Percentiles rank a stretch among this genome's conserved stretches.
phyloP scores from a whole-genome alignment of 2,113 vertebrate genomes.

The Toxotes chatareus region DNA sequence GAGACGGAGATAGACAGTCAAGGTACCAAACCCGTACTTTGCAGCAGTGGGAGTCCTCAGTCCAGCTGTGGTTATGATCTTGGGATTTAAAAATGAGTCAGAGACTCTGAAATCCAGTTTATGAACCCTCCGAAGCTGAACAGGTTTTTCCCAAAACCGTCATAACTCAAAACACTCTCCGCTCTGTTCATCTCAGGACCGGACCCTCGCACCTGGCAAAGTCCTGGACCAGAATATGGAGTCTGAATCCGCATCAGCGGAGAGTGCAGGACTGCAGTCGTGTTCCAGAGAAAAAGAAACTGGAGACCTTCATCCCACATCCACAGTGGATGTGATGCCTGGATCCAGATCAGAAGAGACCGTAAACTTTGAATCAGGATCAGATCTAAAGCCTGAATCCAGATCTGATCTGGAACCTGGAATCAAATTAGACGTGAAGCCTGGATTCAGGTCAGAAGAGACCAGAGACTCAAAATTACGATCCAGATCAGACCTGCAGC shows the following conservation, averaged over 20 bases:
- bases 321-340: not conserved
- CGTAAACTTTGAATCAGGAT: not conserved
- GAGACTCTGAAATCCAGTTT: not conserved
- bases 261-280: not conserved
- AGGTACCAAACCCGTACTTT: too few relatives aligned
- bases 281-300: not conserved
- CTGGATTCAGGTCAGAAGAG: too few relatives aligned
- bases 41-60: too few relatives aligned
- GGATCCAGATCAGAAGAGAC: slow-evolving; percentile 62
- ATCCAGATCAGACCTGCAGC: slow-evolving; percentile 7
- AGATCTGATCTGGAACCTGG: slow-evolving; percentile 33
- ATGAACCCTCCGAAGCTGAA: not conserved
- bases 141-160: not conserved
- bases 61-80: too few relatives aligned
- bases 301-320: not conserved
- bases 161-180: not conserved
- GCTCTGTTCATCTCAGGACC: slow-evolving; percentile 78
- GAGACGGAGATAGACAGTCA: too few relatives aligned
- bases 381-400: not conserved
- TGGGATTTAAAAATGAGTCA: not conserved
- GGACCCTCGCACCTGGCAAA: slow-evolving; percentile 76
- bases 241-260: not conserved
- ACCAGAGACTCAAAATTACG: too few relatives aligned
- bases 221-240: slow-evolving; percentile 78
- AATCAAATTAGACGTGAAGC: slow-evolving; percentile 2